Evolutionary conservation across 2,113 vertebrate species (phyloP).

Genomic region (Anthoscopus minutus): DNA sequence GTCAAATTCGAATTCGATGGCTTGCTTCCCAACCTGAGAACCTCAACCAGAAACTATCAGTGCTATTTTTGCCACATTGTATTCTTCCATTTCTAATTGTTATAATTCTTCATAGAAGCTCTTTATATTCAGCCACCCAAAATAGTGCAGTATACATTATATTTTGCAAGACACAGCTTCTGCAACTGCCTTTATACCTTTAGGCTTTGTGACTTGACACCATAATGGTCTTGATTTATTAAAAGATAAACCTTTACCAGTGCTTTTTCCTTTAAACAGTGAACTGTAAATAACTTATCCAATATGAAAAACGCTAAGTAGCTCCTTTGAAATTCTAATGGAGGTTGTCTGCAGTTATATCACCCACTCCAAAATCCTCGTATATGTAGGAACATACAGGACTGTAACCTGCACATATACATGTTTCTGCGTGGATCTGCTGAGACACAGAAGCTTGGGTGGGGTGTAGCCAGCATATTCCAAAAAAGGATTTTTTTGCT

Average conservation of each 20-base stretch:
- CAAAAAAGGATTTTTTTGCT: neutral
- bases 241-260: neutral
- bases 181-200: neutral
- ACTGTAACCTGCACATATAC: neutral
- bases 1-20: neutral
- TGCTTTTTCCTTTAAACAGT: slow-evolving; percentile 20
- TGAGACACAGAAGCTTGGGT: neutral
- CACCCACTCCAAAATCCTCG: neutral
- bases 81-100: neutral
- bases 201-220: neutral
- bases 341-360: neutral
- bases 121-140: neutral
- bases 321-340: slow-evolving; percentile 31
- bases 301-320: slow-evolving; percentile 11
- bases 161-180: neutral
- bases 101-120: neutral
- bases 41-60: neutral
- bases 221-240: neutral
- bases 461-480: neutral
- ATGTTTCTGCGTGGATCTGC: neutral
- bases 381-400: neutral
- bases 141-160: neutral
- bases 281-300: slow-evolving; percentile 45
- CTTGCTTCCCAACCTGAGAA: neutral
- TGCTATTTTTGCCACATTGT: neutral